Conservation (phyloP, 1,140 invertebrate genomes). For the Brachionus koreanus region DNA sequence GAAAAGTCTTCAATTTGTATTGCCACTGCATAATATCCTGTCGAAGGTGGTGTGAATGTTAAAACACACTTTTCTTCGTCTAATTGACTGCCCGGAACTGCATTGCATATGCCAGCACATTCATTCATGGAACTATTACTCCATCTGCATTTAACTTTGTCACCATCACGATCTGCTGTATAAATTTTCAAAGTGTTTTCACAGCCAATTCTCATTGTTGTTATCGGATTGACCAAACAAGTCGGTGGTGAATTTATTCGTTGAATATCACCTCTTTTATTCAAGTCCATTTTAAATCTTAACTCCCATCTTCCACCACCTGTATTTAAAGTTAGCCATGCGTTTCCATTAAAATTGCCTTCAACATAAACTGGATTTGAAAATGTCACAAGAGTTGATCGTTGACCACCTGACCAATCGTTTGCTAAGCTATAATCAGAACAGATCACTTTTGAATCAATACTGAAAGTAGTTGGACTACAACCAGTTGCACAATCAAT, state of each 20-base stretch:
- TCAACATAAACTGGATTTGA: not conserved
- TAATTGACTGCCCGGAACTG: not conserved
- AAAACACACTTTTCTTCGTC: not conserved
- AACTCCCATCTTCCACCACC: not conserved
- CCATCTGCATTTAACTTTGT: not conserved
- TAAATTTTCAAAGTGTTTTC: not conserved
- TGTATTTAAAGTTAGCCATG: not conserved
- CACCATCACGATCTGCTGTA: not conserved
- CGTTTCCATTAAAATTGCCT: not conserved
- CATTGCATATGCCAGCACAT: not conserved
- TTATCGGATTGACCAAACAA: too few relatives aligned
- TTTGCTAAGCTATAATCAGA: not conserved
- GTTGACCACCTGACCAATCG: not conserved
- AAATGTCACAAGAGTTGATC: not conserved
- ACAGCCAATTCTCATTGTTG: not conserved
- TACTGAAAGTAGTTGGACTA: not conserved
- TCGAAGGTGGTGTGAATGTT: not conserved
- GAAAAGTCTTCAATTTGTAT: slow-evolving; percentile 6
- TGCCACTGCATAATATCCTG: slow-evolving; percentile 13
- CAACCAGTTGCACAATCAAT: not conserved
- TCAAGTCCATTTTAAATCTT: not conserved
- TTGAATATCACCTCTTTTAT: not conserved
- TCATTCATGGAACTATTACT: not conserved
- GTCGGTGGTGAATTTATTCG: too few relatives aligned
- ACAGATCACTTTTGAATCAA: not conserved